Conservation (phyloP, 2,113 vertebrate species). For the Fulmarus glacialis region DNA sequence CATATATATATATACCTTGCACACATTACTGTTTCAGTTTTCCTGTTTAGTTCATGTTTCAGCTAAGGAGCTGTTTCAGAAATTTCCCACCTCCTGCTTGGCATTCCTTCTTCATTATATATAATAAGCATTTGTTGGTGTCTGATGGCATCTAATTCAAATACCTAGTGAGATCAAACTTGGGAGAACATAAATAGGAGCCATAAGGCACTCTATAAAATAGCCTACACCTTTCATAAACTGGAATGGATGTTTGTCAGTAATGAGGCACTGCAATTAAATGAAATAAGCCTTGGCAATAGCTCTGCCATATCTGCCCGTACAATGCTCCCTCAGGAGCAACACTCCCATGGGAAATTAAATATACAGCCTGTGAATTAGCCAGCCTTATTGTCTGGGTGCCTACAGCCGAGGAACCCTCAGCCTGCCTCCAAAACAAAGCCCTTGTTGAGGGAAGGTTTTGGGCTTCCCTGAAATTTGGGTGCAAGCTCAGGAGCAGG, state of each 20-base stretch:
- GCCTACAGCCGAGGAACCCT: not conserved
- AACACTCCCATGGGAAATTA: conserved; percentile 6
- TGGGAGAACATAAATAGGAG: not conserved
- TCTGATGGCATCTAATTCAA: not conserved
- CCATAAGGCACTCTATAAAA: not conserved
- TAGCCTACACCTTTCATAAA: not conserved
- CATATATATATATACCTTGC: not conserved
- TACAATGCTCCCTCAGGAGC: not conserved
- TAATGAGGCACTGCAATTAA: conserved; percentile 1
- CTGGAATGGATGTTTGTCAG: not conserved
- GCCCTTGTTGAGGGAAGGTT: not conserved
- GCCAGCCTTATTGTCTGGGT: not conserved
- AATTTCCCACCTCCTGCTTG: not conserved
- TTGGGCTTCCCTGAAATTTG: not conserved
- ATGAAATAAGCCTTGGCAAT: conserved; percentile 25
- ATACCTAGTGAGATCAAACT: not conserved
- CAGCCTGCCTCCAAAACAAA: not conserved
- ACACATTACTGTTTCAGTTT: not conserved
- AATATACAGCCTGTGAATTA: not conserved
- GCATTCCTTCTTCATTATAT: not conserved
- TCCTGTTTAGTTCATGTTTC: not conserved
- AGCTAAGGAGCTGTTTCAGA: not conserved
- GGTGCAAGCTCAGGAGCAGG: not conserved
- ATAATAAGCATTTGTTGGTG: not conserved
- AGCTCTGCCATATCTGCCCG: not conserved